Conservation (phyloP, 2,888 invertebrate species). For the Odontocerum albicorne region DNA sequence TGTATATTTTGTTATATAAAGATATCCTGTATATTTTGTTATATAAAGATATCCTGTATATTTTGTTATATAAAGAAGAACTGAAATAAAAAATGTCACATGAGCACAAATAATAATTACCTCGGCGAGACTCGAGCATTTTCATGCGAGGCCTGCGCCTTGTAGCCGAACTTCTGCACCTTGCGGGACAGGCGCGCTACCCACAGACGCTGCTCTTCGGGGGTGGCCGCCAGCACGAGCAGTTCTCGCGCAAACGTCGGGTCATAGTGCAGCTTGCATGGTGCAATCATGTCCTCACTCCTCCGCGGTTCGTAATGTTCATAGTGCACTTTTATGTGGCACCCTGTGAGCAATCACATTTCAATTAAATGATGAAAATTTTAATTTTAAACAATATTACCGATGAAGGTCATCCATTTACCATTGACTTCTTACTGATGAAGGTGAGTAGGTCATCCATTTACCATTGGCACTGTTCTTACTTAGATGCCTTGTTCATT, state of each 20-base stretch:
- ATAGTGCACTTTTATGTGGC: conserved; percentile 96
- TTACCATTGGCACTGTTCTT: too few species aligned
- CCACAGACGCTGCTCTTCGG: conserved; percentile 92
- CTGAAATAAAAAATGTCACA: too few species aligned
- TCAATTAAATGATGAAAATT: not conserved
- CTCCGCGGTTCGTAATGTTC: conserved; percentile 87
- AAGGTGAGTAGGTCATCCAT: too few species aligned
- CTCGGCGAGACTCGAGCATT: conserved; percentile 76
- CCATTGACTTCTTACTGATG: too few species aligned
- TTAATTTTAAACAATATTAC: too few species aligned
- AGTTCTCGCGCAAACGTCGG: conserved; percentile 92
- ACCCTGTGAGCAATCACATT: conserved; percentile 68
- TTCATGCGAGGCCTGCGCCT: conserved; percentile 71
- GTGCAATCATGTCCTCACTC: conserved; percentile 83
- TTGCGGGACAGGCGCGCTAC: conserved; percentile 87
- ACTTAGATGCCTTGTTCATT: too few species aligned
- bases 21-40: too few species aligned
- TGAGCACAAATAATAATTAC: conserved; percentile 54
- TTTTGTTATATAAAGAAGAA: too few species aligned
- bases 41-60: too few species aligned
- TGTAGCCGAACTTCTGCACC: conserved; percentile 91
- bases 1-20: not conserved
- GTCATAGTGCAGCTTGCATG: conserved; percentile 96
- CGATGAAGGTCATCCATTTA: too few species aligned
- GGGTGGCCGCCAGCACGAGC: conserved; percentile 81